Percentiles rank a stretch among this genome's conserved stretches.
Evolutionary conservation across 2,888 invertebrate genomes (phyloP).

Genomic region (Phengaris arion): DNA sequence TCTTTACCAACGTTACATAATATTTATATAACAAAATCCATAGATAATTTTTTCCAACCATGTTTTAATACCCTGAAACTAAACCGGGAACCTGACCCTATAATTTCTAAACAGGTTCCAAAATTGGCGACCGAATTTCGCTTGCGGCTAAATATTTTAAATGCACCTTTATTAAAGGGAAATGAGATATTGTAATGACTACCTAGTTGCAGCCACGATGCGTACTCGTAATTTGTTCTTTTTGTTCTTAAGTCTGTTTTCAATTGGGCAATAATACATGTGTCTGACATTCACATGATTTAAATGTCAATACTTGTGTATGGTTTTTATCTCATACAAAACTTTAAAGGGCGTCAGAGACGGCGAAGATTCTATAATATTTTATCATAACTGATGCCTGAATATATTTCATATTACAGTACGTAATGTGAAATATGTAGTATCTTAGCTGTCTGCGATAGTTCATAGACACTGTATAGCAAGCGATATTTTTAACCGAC

Average conservation of each 20-base stretch:
- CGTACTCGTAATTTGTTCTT: conserved; percentile 36
- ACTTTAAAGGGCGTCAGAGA: too few species aligned
- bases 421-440: too few species aligned
- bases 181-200: conserved; percentile 73
- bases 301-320: not conserved
- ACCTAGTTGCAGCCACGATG: conserved; percentile 49
- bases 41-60: conserved; percentile 31
- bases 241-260: conserved; percentile 34
- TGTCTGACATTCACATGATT: conserved; percentile 16
- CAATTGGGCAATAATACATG: conserved; percentile 30
- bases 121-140: conserved; percentile 73
- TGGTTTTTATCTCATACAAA: too few species aligned
- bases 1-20: not conserved
- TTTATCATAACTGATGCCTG: too few species aligned
- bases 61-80: conserved; percentile 48
- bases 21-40: conserved; percentile 17
- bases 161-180: conserved; percentile 68
- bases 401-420: too few species aligned
- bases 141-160: conserved; percentile 66
- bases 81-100: conserved; percentile 63
- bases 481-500: too few species aligned
- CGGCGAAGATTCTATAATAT: too few species aligned
- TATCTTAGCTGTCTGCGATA: too few species aligned
- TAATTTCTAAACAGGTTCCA: conserved; percentile 78
- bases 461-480: too few species aligned